phyloP scores from a whole-genome alignment of 2,888 invertebrate genomes.

The Drosophila anomelani region DNA sequence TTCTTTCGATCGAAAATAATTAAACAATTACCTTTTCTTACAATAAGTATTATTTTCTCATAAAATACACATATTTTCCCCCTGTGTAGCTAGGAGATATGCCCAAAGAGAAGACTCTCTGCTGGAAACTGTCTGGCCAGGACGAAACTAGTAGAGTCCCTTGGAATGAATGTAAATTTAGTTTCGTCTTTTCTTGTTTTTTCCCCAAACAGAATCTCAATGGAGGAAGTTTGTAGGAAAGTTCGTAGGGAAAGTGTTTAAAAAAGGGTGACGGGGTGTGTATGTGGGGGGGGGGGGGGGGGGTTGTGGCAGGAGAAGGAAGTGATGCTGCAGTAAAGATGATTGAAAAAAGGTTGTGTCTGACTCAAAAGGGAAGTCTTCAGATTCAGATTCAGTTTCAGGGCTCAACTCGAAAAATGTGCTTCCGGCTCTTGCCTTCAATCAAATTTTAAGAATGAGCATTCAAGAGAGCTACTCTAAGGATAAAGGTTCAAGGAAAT shows the following conservation, averaged over 20 bases:
- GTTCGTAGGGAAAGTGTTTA: conserved; percentile 34
- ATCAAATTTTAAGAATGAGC: conserved; percentile 12
- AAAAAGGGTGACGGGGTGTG: neutral
- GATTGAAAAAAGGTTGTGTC: neutral
- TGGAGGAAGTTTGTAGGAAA: conserved; percentile 11
- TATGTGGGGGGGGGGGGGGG: too few species aligned
- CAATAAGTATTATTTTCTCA: too few species aligned
- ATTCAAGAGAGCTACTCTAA: neutral
- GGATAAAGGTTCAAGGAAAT: neutral
- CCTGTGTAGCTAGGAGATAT: conserved; percentile 1
- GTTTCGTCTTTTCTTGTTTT: conserved; percentile 1
- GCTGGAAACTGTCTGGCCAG: conserved; percentile 4
- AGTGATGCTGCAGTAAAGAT: too few species aligned
- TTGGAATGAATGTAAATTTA: conserved; percentile 10
- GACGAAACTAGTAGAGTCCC: conserved; percentile 9
- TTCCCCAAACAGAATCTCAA: neutral
- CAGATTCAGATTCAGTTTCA: neutral
- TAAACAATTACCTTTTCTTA: too few species aligned
- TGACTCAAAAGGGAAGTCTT: conserved; percentile 10
- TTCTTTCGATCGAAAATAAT: neutral
- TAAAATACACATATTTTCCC: neutral
- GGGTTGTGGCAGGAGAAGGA: too few species aligned
- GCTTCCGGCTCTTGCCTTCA: conserved; percentile 18
- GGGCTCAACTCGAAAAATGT: neutral
- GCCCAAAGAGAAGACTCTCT: neutral